phyloP scores from a whole-genome alignment of 2,797 vertebrate species.

The Lepus oiostolus region DNA sequence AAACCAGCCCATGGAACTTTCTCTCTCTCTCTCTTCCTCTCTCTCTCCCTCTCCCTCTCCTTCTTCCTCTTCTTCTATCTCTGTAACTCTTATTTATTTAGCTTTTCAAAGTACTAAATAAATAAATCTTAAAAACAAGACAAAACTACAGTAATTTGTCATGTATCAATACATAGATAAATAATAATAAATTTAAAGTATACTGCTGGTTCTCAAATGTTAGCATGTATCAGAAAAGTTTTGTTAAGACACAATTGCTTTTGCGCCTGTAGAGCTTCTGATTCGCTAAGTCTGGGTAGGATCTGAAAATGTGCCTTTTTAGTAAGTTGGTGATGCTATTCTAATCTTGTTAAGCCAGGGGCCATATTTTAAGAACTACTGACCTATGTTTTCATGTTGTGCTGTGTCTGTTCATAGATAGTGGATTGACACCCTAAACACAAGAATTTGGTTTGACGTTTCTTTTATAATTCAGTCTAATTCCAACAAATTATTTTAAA shows the following conservation, averaged over 20 bases:
- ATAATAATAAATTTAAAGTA: not conserved
- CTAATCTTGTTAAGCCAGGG: not conserved
- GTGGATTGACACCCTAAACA: not conserved
- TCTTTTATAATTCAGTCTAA: conserved; percentile 27
- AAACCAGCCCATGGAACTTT: no score
- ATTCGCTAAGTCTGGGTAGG: not conserved
- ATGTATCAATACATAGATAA: not conserved
- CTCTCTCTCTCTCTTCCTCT: no score
- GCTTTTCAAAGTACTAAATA: no score
- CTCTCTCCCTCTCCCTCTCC: no score
- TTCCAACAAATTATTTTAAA: conserved; percentile 41
- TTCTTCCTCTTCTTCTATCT: no score
- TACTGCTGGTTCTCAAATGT: not conserved
- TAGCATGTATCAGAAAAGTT: not conserved
- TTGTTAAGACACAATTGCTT: not conserved
- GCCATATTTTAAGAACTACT: not conserved
- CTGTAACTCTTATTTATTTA: no score
- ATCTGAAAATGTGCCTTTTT: not conserved
- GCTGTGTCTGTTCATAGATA: not conserved
- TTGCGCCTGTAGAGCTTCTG: not conserved
- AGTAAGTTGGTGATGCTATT: not conserved
- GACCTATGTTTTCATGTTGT: not conserved
- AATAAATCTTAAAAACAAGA: no score
- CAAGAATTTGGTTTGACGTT: not conserved
- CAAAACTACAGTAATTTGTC: not conserved